Evolutionary conservation across 2,888 invertebrate genomes (phyloP), one percentile per base, ranked within the genome.

Genomic region (Acrocyrtus sp.): DNA sequence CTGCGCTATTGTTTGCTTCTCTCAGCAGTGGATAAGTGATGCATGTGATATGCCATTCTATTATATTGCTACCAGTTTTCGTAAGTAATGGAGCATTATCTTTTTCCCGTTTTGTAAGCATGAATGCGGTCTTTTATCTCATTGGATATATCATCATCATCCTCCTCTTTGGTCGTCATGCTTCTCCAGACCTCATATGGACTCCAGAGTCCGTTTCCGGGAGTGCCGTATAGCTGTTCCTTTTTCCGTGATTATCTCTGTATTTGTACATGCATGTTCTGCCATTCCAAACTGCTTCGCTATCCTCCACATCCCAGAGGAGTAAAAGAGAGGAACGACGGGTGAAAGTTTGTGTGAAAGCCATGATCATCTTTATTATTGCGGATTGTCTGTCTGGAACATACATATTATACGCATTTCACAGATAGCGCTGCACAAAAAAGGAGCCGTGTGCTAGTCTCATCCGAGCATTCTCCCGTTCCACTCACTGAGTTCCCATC

Each of bases 261-360:
- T 15, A 21, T 19, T 5, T 53, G 26, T 21, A 27, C 54, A 24
- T 29, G 21, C 27, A 19, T 21, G 43, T 29, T 22, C 17, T 12
- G 24, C 8, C 12, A 50, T 43, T 48, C 50, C 61, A 29, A 41
- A 22, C 41, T 39, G 15, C 26, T 48, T 21, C 41, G 61, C n/a
- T 41, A 50, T 48, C 51, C 57, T 3, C 45, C 51, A 48, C 34
- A 69, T 69, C 69, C 69, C 69, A 48, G 19, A 54, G 69, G 67
- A 68, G 57, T 51, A 50, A 22, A 17, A 50, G 19, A 66, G 66
- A 68, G 29, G 51, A 53, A 60, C 29, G 60, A 26, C 68, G 68
- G 68, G 68, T 68, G 60, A 68, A 69, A 69, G 69, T 69, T 69
- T 61, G 54, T 69, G 69, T 69, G 69, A 69, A 69, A 69, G 69